phyloP scores from a whole-genome alignment of 2,797 vertebrate species.

The Stomatorhinus walkeri region DNA sequence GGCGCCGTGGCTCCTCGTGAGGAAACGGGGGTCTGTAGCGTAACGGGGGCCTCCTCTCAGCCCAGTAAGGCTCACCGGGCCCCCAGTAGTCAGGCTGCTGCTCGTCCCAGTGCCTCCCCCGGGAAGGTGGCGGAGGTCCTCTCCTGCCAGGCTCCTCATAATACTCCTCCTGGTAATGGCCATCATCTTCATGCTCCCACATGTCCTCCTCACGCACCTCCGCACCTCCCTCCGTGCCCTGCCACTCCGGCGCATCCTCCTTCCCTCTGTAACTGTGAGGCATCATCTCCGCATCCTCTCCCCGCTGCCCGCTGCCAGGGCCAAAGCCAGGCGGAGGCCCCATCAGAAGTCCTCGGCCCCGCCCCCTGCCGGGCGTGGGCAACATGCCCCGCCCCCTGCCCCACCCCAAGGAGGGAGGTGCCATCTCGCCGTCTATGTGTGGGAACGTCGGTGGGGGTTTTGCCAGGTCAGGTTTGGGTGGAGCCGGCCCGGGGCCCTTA shows the following conservation, averaged over 20 bases:
- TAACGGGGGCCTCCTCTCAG: constrained; percentile 67
- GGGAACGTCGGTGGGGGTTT: constrained; percentile 36
- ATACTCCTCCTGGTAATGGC: constrained; percentile 61
- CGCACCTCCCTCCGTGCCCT: constrained; percentile 59
- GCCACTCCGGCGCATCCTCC: constrained; percentile 65
- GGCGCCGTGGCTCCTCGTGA: constrained; percentile 54
- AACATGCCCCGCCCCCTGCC: constrained; percentile 54
- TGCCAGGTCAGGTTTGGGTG: constrained; percentile 34
- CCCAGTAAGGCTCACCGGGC: constrained; percentile 70
- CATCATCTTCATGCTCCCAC: constrained; percentile 68
- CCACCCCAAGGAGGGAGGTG: background rate
- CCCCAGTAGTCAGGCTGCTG: constrained; percentile 67
- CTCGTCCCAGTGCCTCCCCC: constrained; percentile 76
- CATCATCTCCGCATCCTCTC: constrained; percentile 54
- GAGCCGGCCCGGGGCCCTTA: constrained; percentile 8
- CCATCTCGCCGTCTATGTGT: constrained; percentile 20
- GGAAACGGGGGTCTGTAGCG: constrained; percentile 60
- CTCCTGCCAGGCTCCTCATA: constrained; percentile 61
- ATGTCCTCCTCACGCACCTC: constrained; percentile 57
- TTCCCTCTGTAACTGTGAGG: constrained; percentile 56
- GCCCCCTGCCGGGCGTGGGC: constrained; percentile 31
- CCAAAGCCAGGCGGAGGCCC: constrained; percentile 14
- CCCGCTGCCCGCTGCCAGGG: constrained; percentile 29
- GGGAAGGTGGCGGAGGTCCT: constrained; percentile 60
- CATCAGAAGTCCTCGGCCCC: constrained; percentile 41